Conservation (phyloP, 1,140 invertebrate species). For the Nomia melanderi region DNA sequence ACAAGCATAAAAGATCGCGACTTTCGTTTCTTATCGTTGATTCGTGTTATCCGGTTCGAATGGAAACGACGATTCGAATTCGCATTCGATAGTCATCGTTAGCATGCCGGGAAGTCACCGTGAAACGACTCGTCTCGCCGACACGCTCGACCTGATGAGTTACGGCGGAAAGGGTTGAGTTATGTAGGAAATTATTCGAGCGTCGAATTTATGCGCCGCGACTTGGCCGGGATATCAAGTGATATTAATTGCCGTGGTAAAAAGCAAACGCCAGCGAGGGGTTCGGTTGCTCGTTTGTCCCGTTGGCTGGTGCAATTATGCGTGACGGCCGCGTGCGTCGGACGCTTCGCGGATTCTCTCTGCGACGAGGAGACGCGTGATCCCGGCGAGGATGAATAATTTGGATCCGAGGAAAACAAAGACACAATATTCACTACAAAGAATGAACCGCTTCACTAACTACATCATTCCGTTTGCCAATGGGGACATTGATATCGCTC, state of each 20-base stretch:
- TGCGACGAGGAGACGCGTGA: background rate
- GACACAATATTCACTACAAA: too few relatives aligned
- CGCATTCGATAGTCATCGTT: conserved; percentile 62
- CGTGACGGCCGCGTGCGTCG: conserved; percentile 31
- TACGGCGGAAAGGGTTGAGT: conserved; percentile 74
- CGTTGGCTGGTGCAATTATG: conserved; percentile 40
- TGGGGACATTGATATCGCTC: background rate
- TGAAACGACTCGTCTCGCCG: conserved; percentile 31
- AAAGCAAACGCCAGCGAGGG: conserved; percentile 37
- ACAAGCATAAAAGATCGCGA: background rate
- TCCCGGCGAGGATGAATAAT: background rate
- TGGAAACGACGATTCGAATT: conserved; percentile 38
- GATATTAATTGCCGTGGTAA: conserved; percentile 74
- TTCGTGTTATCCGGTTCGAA: background rate
- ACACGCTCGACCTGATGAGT: conserved; percentile 53
- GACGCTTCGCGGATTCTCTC: conserved; percentile 30
- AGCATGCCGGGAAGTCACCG: conserved; percentile 63
- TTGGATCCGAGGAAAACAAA: background rate
- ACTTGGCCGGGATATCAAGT: conserved; percentile 59
- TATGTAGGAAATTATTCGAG: conserved; percentile 75
- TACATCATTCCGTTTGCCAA: background rate
- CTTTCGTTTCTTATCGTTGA: background rate
- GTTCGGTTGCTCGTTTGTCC: conserved; percentile 25
- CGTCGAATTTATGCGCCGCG: conserved; percentile 73
- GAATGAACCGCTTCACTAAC: too few relatives aligned